Evolutionary conservation across 2,888 invertebrate genomes (phyloP).

Genomic region (Phanerotoma sp.): DNA sequence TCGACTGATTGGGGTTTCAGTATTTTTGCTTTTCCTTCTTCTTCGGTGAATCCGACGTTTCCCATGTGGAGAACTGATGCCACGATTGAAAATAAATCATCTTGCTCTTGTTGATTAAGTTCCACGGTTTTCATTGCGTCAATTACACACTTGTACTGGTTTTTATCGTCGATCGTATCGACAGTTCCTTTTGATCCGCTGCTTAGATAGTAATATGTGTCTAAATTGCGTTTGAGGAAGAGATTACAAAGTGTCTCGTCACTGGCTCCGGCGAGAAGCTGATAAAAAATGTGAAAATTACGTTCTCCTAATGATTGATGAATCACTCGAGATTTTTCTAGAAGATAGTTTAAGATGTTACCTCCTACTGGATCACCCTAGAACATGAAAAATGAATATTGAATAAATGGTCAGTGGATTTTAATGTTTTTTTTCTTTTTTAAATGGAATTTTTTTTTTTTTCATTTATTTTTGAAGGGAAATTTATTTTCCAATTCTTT

Average conservation of each 20-base stretch:
- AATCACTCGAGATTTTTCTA: slow-evolving; percentile 89
- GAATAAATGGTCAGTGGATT: no score
- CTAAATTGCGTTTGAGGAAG: slow-evolving; percentile 68
- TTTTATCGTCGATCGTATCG: slow-evolving; percentile 64
- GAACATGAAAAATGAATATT: slow-evolving; percentile 2
- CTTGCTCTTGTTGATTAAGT: slow-evolving; percentile 70
- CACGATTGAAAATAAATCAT: slow-evolving; percentile 78
- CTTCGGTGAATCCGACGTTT: slow-evolving; percentile 78
- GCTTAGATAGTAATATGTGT: slow-evolving; percentile 75
- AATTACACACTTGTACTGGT: slow-evolving; percentile 69
- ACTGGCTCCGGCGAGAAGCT: slow-evolving; percentile 75
- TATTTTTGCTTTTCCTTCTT: slow-evolving; percentile 71
- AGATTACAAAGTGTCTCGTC: slow-evolving; percentile 67
- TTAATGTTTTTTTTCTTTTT: no score
- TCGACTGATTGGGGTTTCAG: slow-evolving; percentile 66
- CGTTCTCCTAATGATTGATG: slow-evolving; percentile 82
- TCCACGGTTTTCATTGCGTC: slow-evolving; percentile 79
- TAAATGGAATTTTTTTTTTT: no score
- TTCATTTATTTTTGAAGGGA: no score
- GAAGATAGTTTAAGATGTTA: slow-evolving; percentile 84
- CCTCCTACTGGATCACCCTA: slow-evolving; percentile 80
- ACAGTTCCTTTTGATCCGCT: slow-evolving; percentile 62
- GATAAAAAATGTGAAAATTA: slow-evolving; percentile 93
- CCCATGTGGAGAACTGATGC: slow-evolving; percentile 84
- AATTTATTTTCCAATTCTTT: no score